Conservation (phyloP, 53 echinoderm and acorn worm genomes). For the Echinarachnius parma region DNA sequence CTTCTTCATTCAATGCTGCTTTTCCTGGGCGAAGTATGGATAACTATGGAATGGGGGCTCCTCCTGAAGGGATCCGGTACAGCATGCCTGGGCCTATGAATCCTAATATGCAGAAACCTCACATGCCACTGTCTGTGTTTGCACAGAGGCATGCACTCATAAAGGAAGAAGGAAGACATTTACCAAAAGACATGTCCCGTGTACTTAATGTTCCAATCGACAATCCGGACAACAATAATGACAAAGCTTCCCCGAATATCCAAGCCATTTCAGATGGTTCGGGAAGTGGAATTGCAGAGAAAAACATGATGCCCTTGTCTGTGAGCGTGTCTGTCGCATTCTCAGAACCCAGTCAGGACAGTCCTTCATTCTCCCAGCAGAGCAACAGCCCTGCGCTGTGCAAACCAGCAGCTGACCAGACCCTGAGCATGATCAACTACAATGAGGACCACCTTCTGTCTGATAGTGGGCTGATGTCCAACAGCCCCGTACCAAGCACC, state of each 20-base stretch:
- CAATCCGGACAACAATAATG: conserved; percentile 88
- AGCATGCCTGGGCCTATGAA: conserved; percentile 35
- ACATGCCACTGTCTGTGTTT: conserved; percentile 32
- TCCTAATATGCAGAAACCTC: conserved; percentile 35
- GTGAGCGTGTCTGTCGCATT: conserved; percentile 78
- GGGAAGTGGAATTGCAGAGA: conserved; percentile 61
- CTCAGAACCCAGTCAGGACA: conserved; percentile 84
- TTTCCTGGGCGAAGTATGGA: conserved; percentile 28
- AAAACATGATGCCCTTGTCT: conserved; percentile 82
- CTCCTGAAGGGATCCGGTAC: conserved; percentile 27
- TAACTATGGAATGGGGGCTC: conserved; percentile 30
- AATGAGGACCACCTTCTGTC: conserved; percentile 91
- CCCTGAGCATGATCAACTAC: conserved; percentile 87
- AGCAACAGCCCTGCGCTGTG: conserved; percentile 92
- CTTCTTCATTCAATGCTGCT: conserved; percentile 23
- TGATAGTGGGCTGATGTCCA: conserved; percentile 82
- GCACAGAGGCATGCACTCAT: conserved; percentile 21
- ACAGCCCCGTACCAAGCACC: conserved; percentile 67
- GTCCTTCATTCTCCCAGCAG: conserved; percentile 77
- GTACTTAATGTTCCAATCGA: conserved; percentile 48
- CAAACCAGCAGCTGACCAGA: conserved; percentile 86
- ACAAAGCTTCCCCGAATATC: conserved; percentile 80
- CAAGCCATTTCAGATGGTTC: conserved; percentile 77
- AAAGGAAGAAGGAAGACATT: conserved; percentile 35
- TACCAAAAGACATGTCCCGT: conserved; percentile 31